Percentiles rank a stretch among this genome's conserved stretches.
Evolutionary conservation across 2,113 vertebrate species (phyloP).

Genomic region (Anarrhichthys ocellatus): DNA sequence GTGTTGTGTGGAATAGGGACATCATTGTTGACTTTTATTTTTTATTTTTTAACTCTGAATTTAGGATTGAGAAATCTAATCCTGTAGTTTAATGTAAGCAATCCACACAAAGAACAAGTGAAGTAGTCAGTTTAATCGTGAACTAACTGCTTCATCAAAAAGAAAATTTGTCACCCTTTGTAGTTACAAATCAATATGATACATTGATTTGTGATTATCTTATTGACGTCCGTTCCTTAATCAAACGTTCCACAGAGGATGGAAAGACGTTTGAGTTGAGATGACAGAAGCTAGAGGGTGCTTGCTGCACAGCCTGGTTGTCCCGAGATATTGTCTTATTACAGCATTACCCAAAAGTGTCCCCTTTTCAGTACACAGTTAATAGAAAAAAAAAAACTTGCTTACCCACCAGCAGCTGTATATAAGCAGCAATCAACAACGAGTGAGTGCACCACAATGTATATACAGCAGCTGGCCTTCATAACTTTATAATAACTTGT

Average conservation of each 20-base stretch:
- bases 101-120: background rate
- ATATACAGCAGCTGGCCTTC: background rate
- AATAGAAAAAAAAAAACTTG: background rate
- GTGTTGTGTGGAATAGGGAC: background rate
- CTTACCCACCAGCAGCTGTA: background rate
- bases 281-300: slow-evolving; percentile 31
- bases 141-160: background rate
- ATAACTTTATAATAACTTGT: background rate
- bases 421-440: background rate
- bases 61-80: background rate
- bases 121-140: background rate
- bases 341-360: background rate
- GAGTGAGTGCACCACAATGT: background rate
- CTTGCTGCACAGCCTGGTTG: slow-evolving; percentile 21
- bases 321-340: background rate
- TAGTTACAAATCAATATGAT: background rate
- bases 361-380: background rate
- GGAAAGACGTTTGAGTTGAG: slow-evolving; percentile 14
- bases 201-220: background rate
- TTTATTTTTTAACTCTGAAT: background rate
- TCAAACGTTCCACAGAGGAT: background rate
- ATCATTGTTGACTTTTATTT: background rate
- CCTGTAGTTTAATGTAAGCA: background rate
- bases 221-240: background rate
- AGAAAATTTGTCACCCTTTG: background rate